Evolutionary conservation across 2,888 invertebrate genomes (phyloP).

Genomic region (Cryptosula pallasiana): DNA sequence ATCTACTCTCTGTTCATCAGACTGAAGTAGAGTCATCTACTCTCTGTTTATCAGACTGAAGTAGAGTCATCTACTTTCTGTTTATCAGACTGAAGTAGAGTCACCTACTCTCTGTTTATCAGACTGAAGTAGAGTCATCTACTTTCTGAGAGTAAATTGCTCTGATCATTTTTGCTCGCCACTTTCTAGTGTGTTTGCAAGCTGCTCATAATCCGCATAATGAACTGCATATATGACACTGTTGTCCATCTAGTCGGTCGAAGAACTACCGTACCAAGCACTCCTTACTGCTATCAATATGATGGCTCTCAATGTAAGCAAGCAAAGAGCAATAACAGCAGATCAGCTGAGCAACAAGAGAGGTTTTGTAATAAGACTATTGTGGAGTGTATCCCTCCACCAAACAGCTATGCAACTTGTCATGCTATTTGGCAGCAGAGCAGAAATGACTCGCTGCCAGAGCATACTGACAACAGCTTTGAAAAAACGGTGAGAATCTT

Average conservation of each 20-base stretch:
- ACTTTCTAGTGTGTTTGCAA: no score
- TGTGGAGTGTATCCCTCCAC: not conserved
- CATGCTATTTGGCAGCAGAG: slow-evolving; percentile 2
- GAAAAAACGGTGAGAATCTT: not conserved
- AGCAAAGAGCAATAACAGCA: not conserved
- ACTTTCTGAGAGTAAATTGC: no score
- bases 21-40: no score
- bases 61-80: no score
- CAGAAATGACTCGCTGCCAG: not conserved
- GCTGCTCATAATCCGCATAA: no score
- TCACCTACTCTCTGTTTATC: no score
- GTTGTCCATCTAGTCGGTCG: not conserved
- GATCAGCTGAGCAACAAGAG: not conserved
- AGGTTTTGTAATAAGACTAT: not conserved
- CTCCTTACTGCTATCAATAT: not conserved
- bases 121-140: no score
- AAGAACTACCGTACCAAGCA: not conserved
- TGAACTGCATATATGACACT: no score
- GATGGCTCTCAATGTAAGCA: not conserved
- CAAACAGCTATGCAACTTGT: not conserved
- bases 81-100: no score
- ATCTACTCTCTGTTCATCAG: no score
- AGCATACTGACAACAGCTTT: not conserved
- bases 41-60: no score
- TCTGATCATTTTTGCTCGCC: no score